Evolutionary conservation across 2,888 invertebrate species (phyloP).

Genomic region (Lypha dubia): DNA sequence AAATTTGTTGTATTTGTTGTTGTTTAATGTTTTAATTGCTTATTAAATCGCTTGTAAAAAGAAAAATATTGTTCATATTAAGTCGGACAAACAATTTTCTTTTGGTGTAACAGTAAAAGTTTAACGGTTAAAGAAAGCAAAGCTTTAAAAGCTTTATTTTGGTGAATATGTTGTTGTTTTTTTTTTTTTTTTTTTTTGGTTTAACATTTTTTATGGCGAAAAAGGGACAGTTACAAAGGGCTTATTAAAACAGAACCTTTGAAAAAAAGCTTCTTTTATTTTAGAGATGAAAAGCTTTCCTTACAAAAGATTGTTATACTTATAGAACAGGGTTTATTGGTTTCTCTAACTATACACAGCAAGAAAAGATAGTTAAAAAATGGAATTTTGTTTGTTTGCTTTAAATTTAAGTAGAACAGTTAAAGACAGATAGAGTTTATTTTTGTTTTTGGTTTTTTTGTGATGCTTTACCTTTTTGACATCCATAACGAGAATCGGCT

Average conservation of each 20-base stretch:
- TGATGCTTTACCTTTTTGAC: conserved; percentile 94
- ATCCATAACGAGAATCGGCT: conserved; percentile 96
- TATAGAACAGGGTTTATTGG: conserved; percentile 47
- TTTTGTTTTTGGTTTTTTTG: conserved; percentile 71
- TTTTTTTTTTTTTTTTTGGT: conserved; percentile 56
- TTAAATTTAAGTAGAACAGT: conserved; percentile 62
- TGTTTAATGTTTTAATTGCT: conserved; percentile 64
- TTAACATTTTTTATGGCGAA: conserved; percentile 41
- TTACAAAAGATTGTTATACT: conserved; percentile 19
- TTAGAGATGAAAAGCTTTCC: conserved; percentile 45
- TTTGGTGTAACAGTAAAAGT: conserved; percentile 42
- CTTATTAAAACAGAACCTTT: conserved; percentile 23
- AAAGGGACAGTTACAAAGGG: conserved; percentile 59
- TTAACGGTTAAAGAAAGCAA: conserved; percentile 61
- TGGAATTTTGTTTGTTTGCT: conserved; percentile 68
- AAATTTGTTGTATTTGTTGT: conserved; percentile 72
- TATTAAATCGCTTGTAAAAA: conserved; percentile 59
- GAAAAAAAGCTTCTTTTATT: conserved; percentile 35
- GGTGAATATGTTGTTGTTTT: conserved; percentile 46
- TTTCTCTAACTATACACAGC: conserved; percentile 67
- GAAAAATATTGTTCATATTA: conserved; percentile 12
- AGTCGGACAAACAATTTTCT: conserved; percentile 52
- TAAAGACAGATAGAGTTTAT: conserved; percentile 76
- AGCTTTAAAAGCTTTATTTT: conserved; percentile 52
- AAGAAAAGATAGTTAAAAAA: conserved; percentile 60